These are phyloP conservation scores for Pygoscelis adeliae DNA, from an alignment of 2,113 vertebrate genomes.

Conservation along the genomic window DNA sequence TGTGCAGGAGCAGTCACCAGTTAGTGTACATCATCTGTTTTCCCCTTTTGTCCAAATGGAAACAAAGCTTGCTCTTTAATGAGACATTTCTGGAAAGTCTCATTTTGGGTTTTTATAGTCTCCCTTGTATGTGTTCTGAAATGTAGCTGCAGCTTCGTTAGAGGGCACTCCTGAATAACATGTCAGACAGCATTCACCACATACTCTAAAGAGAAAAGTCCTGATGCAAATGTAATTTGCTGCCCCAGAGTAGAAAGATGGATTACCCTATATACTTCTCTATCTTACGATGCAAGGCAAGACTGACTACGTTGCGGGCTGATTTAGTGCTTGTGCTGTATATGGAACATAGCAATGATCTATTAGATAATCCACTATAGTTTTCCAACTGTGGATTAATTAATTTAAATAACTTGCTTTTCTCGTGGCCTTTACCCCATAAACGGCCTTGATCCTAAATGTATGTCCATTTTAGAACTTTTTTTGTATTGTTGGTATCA, in stretches of 20 bases:
- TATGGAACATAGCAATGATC: background rate
- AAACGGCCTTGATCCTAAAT: background rate
- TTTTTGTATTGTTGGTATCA: background rate
- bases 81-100: background rate
- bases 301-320: background rate
- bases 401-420: background rate
- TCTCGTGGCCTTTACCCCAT: background rate
- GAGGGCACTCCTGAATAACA: constrained; percentile 19
- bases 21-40: background rate
- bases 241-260: background rate
- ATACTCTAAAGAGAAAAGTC: background rate
- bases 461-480: background rate
- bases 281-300: background rate
- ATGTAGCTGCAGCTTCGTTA: background rate
- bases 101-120: background rate
- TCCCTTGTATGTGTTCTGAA: background rate
- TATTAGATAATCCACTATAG: background rate
- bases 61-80: background rate
- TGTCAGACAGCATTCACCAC: background rate
- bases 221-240: no score
- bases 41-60: background rate
- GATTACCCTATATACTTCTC: fast-evolving
- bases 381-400: background rate
- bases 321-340: background rate
- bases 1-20: background rate